These are phyloP conservation scores for Enteromius anoplus DNA, from an alignment of 2,797 vertebrate genomes.

Conservation along the genomic window DNA sequence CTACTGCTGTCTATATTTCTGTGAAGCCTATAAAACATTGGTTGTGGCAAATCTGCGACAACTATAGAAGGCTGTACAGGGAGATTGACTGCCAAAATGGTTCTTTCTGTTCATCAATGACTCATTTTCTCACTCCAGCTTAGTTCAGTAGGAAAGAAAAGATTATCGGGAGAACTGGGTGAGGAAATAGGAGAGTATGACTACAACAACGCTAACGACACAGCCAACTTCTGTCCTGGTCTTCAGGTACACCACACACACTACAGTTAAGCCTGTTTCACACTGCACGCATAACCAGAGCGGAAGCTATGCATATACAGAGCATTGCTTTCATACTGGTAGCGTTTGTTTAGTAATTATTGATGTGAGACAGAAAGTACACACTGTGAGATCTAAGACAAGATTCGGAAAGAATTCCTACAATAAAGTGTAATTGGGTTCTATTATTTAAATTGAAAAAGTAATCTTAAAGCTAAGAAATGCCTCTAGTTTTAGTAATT, in stretches of 20 bases:
- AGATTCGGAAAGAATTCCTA: no score
- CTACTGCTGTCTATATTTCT: not conserved
- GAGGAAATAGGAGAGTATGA: constrained; percentile 87
- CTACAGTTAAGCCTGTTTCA: no score
- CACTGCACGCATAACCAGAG: no score
- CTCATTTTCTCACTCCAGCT: constrained; percentile 72
- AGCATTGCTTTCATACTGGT: no score
- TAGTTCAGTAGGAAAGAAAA: constrained; percentile 62
- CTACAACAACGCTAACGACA: constrained; percentile 92
- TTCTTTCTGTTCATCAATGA: not conserved
- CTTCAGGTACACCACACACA: constrained; percentile 76
- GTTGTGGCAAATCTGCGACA: not conserved
- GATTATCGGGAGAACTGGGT: constrained; percentile 71
- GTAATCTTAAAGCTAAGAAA: no score
- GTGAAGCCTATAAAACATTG: not conserved
- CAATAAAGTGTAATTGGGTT: no score
- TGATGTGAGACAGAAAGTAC: no score
- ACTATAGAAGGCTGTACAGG: not conserved
- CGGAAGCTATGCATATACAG: no score
- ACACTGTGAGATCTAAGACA: no score
- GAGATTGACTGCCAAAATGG: not conserved
- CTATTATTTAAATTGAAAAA: no score
- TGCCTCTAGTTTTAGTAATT: no score
- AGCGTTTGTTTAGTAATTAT: no score
- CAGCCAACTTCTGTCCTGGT: constrained; percentile 90